These are phyloP conservation scores for Scophthalmus maximus DNA, from an alignment of 2,113 vertebrate species.

Conservation along the genomic window DNA sequence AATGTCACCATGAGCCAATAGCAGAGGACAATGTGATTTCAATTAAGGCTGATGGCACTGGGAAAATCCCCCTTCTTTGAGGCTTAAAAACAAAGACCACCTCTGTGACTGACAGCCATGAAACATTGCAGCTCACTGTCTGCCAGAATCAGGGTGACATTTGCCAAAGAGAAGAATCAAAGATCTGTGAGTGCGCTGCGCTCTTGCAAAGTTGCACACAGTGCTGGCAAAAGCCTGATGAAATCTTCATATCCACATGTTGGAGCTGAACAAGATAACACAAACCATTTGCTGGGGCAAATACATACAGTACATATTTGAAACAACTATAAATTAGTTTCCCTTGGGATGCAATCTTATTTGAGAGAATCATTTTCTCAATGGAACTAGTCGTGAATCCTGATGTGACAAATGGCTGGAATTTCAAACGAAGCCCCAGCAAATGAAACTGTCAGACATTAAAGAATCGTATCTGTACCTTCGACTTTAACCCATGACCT, in stretches of 20 bases:
- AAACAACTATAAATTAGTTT: slow-evolving; percentile 55
- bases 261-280: slow-evolving; percentile 43
- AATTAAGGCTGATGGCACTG: slow-evolving; percentile 64
- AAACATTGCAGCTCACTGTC: slow-evolving; percentile 38
- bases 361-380: slow-evolving; percentile 35
- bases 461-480: slow-evolving; percentile 7
- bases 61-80: slow-evolving; percentile 56
- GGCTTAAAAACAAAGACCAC: slow-evolving; percentile 57
- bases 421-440: slow-evolving; percentile 28
- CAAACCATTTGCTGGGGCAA: slow-evolving; percentile 59
- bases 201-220: slow-evolving; percentile 15
- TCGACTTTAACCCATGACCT: slow-evolving; percentile 43
- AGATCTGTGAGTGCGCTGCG: slow-evolving; percentile 13
- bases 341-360: slow-evolving; percentile 45
- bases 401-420: slow-evolving; percentile 37
- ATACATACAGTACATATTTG: slow-evolving; percentile 46
- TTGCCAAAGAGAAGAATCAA: slow-evolving; percentile 57
- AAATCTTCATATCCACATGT: slow-evolving; percentile 25
- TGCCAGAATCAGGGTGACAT: slow-evolving; percentile 52
- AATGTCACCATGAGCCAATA: slow-evolving; percentile 44
- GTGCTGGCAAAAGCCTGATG: slow-evolving; percentile 21
- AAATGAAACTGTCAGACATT: not conserved
- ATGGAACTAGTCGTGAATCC: slow-evolving; percentile 35
- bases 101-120: slow-evolving; percentile 64
- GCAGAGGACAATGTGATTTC: slow-evolving; percentile 62